Evolutionary conservation across 2,113 vertebrate genomes (phyloP), one percentile per base, ranked within the genome.

Genomic region (Cyprinodon brontotheroides): DNA sequence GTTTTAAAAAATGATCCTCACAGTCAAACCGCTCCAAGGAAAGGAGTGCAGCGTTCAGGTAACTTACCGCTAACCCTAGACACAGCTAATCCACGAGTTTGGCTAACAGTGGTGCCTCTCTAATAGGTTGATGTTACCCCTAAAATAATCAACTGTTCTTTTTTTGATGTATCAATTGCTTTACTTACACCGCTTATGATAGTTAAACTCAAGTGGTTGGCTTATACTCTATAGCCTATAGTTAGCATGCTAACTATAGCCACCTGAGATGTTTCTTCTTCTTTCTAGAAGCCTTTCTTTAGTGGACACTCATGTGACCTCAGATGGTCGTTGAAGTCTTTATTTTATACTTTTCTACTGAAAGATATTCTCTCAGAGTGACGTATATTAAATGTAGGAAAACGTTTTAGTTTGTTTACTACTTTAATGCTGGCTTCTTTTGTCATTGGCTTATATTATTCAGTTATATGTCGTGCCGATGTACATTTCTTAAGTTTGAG

Each of bases 1-100:
- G 0, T 43, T 29, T 37, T 78, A 2, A 7, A 94, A 91, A 82
- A 95, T 95, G 94, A 94, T 95, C 59, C 78, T 95, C 0, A 95
- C 94, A 0, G 93, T 95, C 60, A 95, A 95, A 78, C 94, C 93
- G 7, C 93, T 95, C 68, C 94, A 95, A 83, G 94, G 94, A 36
- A 94, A 94, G 76, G 94, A 94, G 53, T 95, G 94, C 80, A 93
- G 82, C n/a, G 89, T 95, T 15, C 93, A 95, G 92, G 94, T 95
- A 59, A 80, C 82, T 63, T 37, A 39, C 20, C 4, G 38, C 47
- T 4, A 37, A 50, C 37, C 22, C 15, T 29, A 29, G 29, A 70
- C 50, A 57, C 50, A 57, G n/a, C n/a, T 57, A 20, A 20, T 20
- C n/a, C 20, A 57, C 50, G 17, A 57, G 50, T 15, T 57, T 15